Conservation (phyloP, 2,113 vertebrate species). For the Maccullochella peelii region DNA sequence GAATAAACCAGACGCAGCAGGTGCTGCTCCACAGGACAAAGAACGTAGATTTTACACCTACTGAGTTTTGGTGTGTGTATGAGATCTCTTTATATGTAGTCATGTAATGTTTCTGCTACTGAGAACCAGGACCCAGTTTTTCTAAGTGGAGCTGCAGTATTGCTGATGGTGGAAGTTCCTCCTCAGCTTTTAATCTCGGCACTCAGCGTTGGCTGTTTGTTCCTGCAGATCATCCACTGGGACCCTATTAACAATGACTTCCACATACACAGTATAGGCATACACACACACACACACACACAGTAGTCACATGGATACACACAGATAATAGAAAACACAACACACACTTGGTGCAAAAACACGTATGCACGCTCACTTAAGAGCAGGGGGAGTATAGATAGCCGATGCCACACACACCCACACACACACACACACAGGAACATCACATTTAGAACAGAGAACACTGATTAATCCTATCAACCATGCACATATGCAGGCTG, state of each 20-base stretch:
- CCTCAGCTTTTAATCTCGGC: constrained; percentile 16
- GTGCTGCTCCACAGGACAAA: not conserved
- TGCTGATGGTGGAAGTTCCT: constrained; percentile 1
- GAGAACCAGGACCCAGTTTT: not conserved
- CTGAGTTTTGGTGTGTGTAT: not conserved
- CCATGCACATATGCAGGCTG: not conserved
- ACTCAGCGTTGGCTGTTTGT: constrained; percentile 18
- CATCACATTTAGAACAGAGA: not conserved
- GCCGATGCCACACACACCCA: not conserved
- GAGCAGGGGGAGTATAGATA: not conserved
- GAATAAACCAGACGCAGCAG: not conserved
- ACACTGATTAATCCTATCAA: constrained; percentile 19
- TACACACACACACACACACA: constrained; percentile 6
- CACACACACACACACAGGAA: not conserved
- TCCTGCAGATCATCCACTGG: constrained; percentile 29
- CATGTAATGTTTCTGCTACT: not conserved
- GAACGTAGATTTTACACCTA: not conserved
- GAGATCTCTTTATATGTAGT: too few species aligned
- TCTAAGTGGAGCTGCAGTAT: not conserved
- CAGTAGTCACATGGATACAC: not conserved
- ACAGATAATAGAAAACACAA: not conserved
- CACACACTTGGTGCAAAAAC: not conserved
- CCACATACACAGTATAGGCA: not conserved
- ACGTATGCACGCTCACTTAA: not conserved
- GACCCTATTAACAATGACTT: constrained; percentile 47